A percentile compares a stretch with the other conserved stretches of the same genome.
phyloP scores from a whole-genome alignment of 2,113 vertebrate genomes.

The Neoarius graeffei region DNA sequence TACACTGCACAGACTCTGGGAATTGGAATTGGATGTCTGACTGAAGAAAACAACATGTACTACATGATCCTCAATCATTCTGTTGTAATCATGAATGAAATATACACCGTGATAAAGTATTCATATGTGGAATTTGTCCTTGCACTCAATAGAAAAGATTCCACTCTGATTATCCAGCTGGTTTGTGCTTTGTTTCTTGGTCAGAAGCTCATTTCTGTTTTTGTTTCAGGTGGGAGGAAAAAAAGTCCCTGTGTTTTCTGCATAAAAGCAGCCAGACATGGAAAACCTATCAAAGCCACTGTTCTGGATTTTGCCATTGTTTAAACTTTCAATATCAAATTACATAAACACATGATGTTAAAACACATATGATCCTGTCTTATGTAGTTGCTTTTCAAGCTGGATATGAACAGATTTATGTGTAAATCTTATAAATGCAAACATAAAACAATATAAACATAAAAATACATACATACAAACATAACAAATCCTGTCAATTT shows the following conservation, averaged over 20 bases:
- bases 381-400: not conserved
- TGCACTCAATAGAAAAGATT: slow-evolving; percentile 1
- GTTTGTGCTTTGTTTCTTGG: not conserved
- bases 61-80: not conserved
- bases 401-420: not conserved
- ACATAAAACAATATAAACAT: not conserved
- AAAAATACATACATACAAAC: not conserved
- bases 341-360: not conserved
- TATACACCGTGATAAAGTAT: slow-evolving; percentile 20
- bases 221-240: not conserved
- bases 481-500: not conserved
- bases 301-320: not conserved
- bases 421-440: not conserved
- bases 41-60: not conserved
- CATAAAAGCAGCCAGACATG: not conserved
- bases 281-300: not conserved
- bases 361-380: not conserved
- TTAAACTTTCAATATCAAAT: not conserved
- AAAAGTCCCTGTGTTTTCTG: not conserved
- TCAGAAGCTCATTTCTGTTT: not conserved
- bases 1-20: not conserved
- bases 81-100: slow-evolving; percentile 29
- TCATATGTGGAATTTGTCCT: slow-evolving; percentile 9
- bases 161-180: slow-evolving; percentile 30
- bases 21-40: slow-evolving; percentile 15